Percentiles rank a stretch among this genome's conserved stretches.
These are phyloP conservation scores for Hylaeus volcanicus DNA, from an alignment of 1,140 invertebrate genomes.

Conservation along the genomic window DNA sequence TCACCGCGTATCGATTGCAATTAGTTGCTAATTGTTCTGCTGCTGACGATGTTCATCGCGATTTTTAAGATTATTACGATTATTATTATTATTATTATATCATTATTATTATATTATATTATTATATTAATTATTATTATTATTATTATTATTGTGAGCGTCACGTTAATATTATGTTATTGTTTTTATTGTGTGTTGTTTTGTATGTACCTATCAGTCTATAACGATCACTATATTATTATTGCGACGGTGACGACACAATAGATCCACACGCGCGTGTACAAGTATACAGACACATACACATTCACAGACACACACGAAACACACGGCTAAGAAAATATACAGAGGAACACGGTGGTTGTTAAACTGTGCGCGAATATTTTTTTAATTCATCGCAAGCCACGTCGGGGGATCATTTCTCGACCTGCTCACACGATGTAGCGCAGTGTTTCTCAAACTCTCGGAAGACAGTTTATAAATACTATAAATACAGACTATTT, in stretches of 20 bases:
- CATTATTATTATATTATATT: slow-evolving; percentile 70
- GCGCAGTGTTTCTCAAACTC: too few species aligned
- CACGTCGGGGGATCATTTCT: too few species aligned
- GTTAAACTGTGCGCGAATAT: not conserved
- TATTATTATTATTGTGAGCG: slow-evolving; percentile 79
- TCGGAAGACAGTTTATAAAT: too few species aligned
- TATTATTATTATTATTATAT: slow-evolving; percentile 77
- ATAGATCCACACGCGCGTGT: slow-evolving; percentile 67
- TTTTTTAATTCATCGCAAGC: not conserved
- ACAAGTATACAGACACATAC: slow-evolving; percentile 10
- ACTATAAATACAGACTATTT: too few species aligned
- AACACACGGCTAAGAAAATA: not conserved
- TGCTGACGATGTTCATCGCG: slow-evolving; percentile 76
- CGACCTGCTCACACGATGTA: not conserved
- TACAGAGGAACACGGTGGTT: slow-evolving; percentile 1
- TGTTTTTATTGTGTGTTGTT: slow-evolving; percentile 82
- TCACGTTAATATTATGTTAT: slow-evolving; percentile 81
- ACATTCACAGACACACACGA: not conserved
- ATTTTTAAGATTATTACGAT: slow-evolving; percentile 75
- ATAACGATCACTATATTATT: slow-evolving; percentile 75
- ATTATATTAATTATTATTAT: slow-evolving; percentile 71
- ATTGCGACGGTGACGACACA: slow-evolving; percentile 69
- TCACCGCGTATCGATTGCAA: slow-evolving; percentile 73
- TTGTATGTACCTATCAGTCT: slow-evolving; percentile 79
- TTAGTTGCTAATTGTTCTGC: slow-evolving; percentile 78